A percentile compares a stretch with the other conserved stretches of the same genome.
phyloP scores from a whole-genome alignment of 2,113 vertebrate species.

The Cyprinus carpio region DNA sequence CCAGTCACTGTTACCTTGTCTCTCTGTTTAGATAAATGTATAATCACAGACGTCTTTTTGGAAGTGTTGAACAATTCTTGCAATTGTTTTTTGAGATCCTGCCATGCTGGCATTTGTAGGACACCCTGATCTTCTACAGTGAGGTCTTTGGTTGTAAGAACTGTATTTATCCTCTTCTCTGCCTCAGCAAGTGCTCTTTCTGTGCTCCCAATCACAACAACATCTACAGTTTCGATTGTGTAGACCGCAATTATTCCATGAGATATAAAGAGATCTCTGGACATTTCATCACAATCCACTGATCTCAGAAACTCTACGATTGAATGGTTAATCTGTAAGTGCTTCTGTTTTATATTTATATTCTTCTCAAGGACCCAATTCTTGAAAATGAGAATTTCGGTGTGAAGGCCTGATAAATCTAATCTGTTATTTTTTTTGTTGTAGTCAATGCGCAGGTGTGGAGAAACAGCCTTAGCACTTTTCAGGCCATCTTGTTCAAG shows the following conservation, averaged over 20 bases:
- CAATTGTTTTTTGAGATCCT: conserved; percentile 55
- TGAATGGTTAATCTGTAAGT: conserved; percentile 55
- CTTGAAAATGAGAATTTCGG: conserved; percentile 75
- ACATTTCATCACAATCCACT: conserved; percentile 68
- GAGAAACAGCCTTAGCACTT: conserved; percentile 56
- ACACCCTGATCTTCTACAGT: conserved; percentile 67
- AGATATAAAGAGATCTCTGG: conserved; percentile 73
- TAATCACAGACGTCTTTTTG: conserved; percentile 58
- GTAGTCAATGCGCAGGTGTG: conserved; percentile 71
- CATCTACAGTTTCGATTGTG: conserved; percentile 59
- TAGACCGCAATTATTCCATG: conserved; percentile 75
- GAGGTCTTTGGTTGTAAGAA: conserved; percentile 64
- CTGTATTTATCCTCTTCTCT: conserved; percentile 69
- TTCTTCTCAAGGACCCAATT: conserved; percentile 73
- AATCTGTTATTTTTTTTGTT: conserved; percentile 62
- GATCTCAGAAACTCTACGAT: conserved; percentile 75
- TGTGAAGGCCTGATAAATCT: conserved; percentile 71
- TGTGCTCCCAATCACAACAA: conserved; percentile 70
- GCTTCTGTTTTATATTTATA: conserved; percentile 60
- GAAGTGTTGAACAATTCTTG: conserved; percentile 57
- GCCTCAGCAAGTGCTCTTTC: conserved; percentile 69
- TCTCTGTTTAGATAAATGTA: conserved; percentile 41
- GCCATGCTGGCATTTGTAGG: conserved; percentile 71
- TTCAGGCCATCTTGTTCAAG: conserved; percentile 70
- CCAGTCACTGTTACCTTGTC: conserved; percentile 74